These are phyloP conservation scores for Zosterops japonicus DNA, from an alignment of 2,113 vertebrate species.

Conservation along the genomic window DNA sequence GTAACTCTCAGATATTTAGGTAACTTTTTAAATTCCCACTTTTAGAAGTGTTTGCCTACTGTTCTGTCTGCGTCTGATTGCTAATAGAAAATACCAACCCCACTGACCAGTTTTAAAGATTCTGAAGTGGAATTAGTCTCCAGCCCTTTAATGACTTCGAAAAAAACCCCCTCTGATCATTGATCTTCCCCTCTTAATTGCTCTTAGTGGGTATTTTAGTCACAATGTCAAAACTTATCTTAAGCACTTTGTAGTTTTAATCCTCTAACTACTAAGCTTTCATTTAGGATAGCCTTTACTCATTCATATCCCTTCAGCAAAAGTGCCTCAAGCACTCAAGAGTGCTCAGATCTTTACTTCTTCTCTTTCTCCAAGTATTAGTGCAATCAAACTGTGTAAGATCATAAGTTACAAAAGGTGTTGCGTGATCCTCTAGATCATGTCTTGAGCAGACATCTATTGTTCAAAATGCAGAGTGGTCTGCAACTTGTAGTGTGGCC, in stretches of 20 bases:
- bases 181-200: background rate
- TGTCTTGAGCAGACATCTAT: rapidly evolving
- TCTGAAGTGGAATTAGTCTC: background rate
- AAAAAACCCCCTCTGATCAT: background rate
- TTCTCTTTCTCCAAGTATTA: background rate
- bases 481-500: background rate
- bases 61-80: background rate
- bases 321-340: background rate
- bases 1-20: background rate
- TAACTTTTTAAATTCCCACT: background rate
- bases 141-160: background rate
- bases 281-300: background rate
- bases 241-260: background rate
- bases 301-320: background rate
- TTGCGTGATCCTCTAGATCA: background rate
- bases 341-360: background rate
- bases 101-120: background rate
- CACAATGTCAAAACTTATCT: background rate
- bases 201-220: background rate
- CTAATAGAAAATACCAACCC: background rate
- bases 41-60: background rate
- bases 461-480: background rate
- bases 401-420: background rate
- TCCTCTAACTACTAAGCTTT: background rate
- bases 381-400: background rate